Conservation (phyloP, 2,888 invertebrate genomes). For the Rutpela maculata region DNA sequence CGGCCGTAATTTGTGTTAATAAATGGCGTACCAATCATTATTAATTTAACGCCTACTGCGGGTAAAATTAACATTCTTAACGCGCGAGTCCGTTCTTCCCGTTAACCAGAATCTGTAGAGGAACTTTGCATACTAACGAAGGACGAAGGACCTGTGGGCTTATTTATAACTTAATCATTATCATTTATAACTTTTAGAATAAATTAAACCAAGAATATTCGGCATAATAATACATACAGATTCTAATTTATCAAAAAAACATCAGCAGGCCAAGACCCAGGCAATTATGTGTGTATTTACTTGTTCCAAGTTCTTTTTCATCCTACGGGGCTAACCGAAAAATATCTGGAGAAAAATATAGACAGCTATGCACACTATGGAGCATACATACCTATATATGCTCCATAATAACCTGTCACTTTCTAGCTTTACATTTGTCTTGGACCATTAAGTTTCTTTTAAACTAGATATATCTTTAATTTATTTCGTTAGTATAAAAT, state of each 20-base stretch:
- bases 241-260: neutral
- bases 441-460: no score
- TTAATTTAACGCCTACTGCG: constrained; percentile 68
- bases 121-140: constrained; percentile 45
- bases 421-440: no score
- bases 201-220: constrained; percentile 4
- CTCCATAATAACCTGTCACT: no score
- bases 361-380: no score
- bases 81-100: constrained; percentile 53
- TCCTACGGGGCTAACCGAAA: no score
- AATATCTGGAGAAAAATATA: no score
- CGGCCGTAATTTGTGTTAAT: constrained; percentile 70
- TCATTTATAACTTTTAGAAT: constrained; percentile 36
- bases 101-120: constrained; percentile 48
- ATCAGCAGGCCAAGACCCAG: neutral
- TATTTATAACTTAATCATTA: constrained; percentile 37
- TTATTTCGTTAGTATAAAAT: no score
- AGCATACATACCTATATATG: no score
- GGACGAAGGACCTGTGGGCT: constrained; percentile 19
- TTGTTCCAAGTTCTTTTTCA: no score
- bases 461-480: no score
- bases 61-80: constrained; percentile 54
- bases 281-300: no score
- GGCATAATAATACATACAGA: neutral
- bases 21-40: constrained; percentile 72